Percentiles rank a stretch among this genome's conserved stretches.
These are phyloP conservation scores for Hermatobates lingyangjiaoensis DNA, from an alignment of 1,140 invertebrate species.

Conservation along the genomic window DNA sequence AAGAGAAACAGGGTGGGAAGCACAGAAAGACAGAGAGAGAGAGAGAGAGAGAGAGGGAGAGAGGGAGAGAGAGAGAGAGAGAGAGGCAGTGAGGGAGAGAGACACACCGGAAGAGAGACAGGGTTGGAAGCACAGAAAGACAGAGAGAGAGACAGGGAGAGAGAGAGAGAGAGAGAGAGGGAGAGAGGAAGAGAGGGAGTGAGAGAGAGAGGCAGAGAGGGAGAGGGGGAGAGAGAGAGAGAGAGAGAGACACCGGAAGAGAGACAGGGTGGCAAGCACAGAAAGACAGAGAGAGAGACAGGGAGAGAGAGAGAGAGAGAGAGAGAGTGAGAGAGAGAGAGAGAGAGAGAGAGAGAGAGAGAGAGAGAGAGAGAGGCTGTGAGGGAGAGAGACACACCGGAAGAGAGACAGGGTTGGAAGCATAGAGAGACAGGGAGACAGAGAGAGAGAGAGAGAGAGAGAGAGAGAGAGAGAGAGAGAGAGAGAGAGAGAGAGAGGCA, in stretches of 20 bases:
- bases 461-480: slow-evolving; percentile 18
- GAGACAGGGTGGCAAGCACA: neutral
- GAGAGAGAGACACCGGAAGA: neutral
- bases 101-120: neutral
- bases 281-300: slow-evolving; percentile 1
- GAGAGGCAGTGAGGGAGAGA: slow-evolving; percentile 1
- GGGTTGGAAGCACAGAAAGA: slow-evolving; percentile 1
- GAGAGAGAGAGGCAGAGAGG: slow-evolving; percentile 3
- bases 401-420: slow-evolving; percentile 1
- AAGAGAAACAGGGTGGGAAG: neutral
- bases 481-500: slow-evolving; percentile 3
- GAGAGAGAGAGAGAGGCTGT: slow-evolving; percentile 5
- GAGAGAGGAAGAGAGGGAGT: slow-evolving; percentile 4
- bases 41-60: slow-evolving; percentile 1
- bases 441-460: slow-evolving; percentile 5
- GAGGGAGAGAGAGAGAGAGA: slow-evolving; percentile 3
- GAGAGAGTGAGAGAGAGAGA: slow-evolving; percentile 4
- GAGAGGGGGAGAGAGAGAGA: slow-evolving; percentile 17
- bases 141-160: slow-evolving; percentile 4
- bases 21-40: slow-evolving; percentile 2
- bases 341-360: slow-evolving; percentile 1
- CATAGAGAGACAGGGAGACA: slow-evolving; percentile 3
- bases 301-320: slow-evolving; percentile 3
- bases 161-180: neutral
- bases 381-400: slow-evolving; percentile 2